Evolutionary conservation across 2,113 vertebrate species (phyloP).

Genomic region (Odocoileus virginianus): DNA sequence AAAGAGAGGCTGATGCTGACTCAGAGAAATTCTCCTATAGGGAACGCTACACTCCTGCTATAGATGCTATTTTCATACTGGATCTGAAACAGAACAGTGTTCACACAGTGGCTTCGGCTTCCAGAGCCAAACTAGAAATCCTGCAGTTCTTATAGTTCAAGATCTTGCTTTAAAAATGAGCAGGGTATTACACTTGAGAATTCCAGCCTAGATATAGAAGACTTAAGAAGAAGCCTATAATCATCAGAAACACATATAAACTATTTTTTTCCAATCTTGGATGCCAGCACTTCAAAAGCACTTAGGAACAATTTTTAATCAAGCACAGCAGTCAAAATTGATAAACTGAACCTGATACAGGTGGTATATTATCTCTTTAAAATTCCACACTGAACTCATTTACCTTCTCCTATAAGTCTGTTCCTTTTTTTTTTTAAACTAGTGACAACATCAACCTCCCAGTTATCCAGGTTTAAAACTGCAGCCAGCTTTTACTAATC

Average conservation of each 20-base stretch:
- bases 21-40: background rate
- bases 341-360: background rate
- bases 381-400: background rate
- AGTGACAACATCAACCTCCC: background rate
- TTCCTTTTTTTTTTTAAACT: background rate
- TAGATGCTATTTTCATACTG: background rate
- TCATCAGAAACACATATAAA: constrained; percentile 19
- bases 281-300: background rate
- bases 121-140: background rate
- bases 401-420: background rate
- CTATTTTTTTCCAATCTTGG: background rate
- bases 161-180: background rate
- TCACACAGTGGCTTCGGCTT: background rate
- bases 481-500: background rate
- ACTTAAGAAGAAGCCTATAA: background rate
- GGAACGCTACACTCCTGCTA: background rate
- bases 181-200: background rate
- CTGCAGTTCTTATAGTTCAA: background rate
- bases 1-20: background rate
- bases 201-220: background rate
- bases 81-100: background rate
- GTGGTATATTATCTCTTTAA: background rate
- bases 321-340: background rate
- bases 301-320: background rate
- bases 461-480: background rate